These are phyloP conservation scores for Paramisgurnus dabryanus DNA, from an alignment of 2,113 vertebrate genomes.

Conservation along the genomic window DNA sequence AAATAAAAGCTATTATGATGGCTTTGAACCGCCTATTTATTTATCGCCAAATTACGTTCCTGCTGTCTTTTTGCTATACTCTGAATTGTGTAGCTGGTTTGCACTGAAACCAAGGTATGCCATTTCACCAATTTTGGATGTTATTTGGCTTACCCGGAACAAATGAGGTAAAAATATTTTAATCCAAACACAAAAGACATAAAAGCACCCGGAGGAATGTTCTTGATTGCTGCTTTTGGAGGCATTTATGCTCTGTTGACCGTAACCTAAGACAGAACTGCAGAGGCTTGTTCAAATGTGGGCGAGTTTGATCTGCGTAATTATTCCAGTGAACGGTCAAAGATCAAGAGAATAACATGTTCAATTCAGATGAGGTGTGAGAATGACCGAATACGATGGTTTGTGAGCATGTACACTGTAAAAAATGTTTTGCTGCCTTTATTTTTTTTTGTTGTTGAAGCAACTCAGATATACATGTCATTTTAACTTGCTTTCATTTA, in stretches of 20 bases:
- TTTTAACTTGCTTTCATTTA: too few relatives aligned
- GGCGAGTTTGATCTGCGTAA: background rate
- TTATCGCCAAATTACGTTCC: background rate
- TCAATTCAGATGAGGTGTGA: background rate
- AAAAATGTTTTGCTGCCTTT: too few relatives aligned
- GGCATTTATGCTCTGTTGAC: background rate
- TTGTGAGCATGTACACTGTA: slow-evolving; percentile 4
- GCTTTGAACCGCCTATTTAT: background rate
- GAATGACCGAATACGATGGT: background rate
- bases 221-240: background rate
- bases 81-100: background rate
- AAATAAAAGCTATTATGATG: background rate
- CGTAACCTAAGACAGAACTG: background rate
- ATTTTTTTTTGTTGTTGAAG: too few relatives aligned
- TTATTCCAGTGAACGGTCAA: background rate
- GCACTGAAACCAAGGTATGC: background rate
- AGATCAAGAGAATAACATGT: background rate
- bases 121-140: slow-evolving; percentile 13
- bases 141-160: slow-evolving; percentile 2
- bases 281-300: background rate
- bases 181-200: slow-evolving; percentile 20
- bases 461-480: too few relatives aligned
- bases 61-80: background rate
- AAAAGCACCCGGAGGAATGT: background rate
- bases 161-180: background rate